Evolutionary conservation across 2,113 vertebrate species (phyloP), one percentile per base, ranked within the genome.

Genomic region (Entomyzon cyanotis): DNA sequence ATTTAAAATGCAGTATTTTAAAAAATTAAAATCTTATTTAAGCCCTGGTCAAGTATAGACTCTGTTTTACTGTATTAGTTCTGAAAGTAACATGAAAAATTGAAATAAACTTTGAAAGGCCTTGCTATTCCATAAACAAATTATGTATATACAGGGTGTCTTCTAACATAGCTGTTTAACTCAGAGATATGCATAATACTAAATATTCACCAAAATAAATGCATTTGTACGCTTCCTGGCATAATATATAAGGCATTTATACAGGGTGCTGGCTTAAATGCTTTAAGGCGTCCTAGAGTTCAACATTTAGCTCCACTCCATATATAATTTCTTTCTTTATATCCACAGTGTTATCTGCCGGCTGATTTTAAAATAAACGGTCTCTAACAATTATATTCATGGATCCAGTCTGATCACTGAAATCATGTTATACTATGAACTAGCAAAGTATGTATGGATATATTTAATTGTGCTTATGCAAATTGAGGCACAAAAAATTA

Each of bases 11-110:
- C 33, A 79, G 9, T 47, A 68, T 87, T 92, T 84, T 11, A 42
- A 76, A 87, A 95, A 83, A 93, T 53, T 92, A 64, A 95, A 96
- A 81, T 64, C 28, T 56, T 71, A 63, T 84, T 94, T 82, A 64
- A 86, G 11, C 14, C 35, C 11, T 85, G 23, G n/a, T 73, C 94
- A 87, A 37, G 8, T 56, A 85, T 14, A 53, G 39, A 37, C 67
- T 60, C 68, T 86, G 21, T 55, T 96, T 89, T 89, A 58, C 33
- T 70, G 11, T 85, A 68, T 76, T 84, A 79, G 25, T 94, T 93
- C 56, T 95, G 83, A 89, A 81, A 62, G 46, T 41, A 89, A 65
- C 53, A 89, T 84, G 73, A 95, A 95, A 90, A 94, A 94, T 41
- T 79, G 49, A 96, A 96, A 63, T 73, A 94, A 96, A 33, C 60